These are phyloP conservation scores for Actinemys pallida DNA, from an alignment of 2,113 vertebrate genomes.

Conservation along the genomic window DNA sequence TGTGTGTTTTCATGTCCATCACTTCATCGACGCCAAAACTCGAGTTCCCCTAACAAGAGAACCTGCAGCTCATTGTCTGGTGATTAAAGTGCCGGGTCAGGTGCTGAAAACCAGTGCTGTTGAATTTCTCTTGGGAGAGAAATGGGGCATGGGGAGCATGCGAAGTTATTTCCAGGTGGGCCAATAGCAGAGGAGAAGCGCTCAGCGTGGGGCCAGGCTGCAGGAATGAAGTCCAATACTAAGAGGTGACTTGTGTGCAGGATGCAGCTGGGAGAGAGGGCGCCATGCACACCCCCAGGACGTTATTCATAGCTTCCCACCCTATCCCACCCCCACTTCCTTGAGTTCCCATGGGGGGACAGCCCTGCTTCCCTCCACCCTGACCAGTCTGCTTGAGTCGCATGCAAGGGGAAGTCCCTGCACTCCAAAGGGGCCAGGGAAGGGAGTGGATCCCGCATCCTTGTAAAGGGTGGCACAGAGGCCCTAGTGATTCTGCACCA, in stretches of 20 bases:
- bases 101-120: neutral
- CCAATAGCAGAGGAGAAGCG: neutral
- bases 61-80: accelerated
- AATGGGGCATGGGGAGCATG: neutral
- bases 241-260: neutral
- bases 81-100: constrained; percentile 44
- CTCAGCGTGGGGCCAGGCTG: accelerated
- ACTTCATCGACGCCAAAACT: constrained; percentile 73
- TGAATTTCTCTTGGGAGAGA: constrained; percentile 36
- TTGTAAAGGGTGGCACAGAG: neutral
- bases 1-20: constrained; percentile 71
- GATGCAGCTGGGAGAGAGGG: neutral
- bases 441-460: neutral
- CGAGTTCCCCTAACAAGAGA: constrained; percentile 62
- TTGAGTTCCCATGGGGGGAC: neutral
- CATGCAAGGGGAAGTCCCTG: accelerated
- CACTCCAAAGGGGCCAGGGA: neutral
- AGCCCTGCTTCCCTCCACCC: neutral
- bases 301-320: accelerated
- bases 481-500: accelerated
- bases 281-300: neutral
- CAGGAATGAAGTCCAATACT: neutral
- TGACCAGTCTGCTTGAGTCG: neutral
- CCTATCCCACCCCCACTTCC: neutral
- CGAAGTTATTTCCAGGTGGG: neutral